A percentile compares a stretch with the other conserved stretches of the same genome.
Conservation (phyloP, 2,888 invertebrate species). For the Anagyrus pseudococci region DNA sequence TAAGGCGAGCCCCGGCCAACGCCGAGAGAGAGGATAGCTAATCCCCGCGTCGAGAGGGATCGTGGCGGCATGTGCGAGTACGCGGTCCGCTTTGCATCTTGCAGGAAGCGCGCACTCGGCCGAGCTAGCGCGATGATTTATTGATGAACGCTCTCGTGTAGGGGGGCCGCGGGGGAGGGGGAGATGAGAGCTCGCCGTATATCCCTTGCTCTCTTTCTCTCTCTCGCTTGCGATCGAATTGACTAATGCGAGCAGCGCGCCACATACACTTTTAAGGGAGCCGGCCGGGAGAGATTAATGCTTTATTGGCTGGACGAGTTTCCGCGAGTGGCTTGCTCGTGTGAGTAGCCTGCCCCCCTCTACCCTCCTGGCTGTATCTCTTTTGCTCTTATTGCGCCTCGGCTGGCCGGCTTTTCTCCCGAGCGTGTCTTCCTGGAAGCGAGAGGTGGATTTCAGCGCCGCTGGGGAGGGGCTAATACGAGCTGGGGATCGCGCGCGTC, state of each 20-base stretch:
- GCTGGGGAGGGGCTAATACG: too few species aligned
- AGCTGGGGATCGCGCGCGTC: too few species aligned
- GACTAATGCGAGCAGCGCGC: conserved; percentile 22
- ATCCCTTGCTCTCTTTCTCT: background rate
- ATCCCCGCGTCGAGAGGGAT: background rate
- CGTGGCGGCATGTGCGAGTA: background rate
- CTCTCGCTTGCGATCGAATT: conserved; percentile 13
- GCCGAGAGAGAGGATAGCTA: background rate
- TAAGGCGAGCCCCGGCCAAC: background rate
- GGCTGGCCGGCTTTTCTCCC: background rate
- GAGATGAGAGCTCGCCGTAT: background rate
- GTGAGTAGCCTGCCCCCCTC: background rate
- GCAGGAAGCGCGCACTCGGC: conserved; percentile 31
- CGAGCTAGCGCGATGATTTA: conserved; percentile 39
- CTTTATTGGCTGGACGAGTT: conserved; percentile 30
- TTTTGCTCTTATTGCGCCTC: conserved; percentile 7
- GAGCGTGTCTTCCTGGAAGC: background rate
- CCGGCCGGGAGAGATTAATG: conserved; percentile 28
- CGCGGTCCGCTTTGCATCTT: conserved; percentile 30
- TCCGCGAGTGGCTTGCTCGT: background rate
- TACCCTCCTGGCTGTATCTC: background rate
- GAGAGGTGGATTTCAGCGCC: background rate
- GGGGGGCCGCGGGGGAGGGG: background rate
- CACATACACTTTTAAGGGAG: conserved; percentile 24
- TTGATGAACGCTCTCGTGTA: conserved; percentile 27